Conservation (phyloP, 2,888 invertebrate genomes). For the Ptychoptera albimana region DNA sequence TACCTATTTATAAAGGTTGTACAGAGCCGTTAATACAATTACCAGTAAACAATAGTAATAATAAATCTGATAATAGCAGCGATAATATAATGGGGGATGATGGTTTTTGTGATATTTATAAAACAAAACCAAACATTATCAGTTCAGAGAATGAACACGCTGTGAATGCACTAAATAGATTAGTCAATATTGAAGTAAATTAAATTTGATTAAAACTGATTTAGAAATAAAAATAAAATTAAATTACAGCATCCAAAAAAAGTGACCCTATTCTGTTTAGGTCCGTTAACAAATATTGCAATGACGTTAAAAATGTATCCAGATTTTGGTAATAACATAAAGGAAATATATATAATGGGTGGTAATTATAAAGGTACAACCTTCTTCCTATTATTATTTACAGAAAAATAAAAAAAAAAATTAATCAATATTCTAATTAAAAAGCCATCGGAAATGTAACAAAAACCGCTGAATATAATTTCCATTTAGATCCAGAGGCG, state of each 20-base stretch:
- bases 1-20: no score
- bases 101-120: no score
- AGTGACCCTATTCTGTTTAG: constrained; percentile 47
- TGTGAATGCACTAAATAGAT: no score
- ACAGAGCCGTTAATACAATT: no score
- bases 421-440: background rate
- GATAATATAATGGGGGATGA: no score
- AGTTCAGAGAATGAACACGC: no score
- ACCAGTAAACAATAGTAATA: no score
- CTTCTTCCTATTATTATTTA: no score
- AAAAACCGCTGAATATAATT: constrained; percentile 58
- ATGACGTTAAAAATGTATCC: constrained; percentile 53
- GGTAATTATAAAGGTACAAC: constrained; percentile 38
- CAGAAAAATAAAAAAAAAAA: no score
- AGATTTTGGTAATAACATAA: constrained; percentile 42
- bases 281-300: constrained; percentile 67
- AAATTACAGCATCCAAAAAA: constrained; percentile 31
- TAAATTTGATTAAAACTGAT: background rate
- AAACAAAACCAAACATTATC: no score
- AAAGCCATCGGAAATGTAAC: constrained; percentile 41
- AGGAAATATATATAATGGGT: constrained; percentile 60
- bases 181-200: no score
- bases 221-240: background rate
- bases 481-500: constrained; percentile 60
- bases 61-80: no score